phyloP scores from a whole-genome alignment of 2,888 invertebrate species.

The Gnatocerus cornutus region DNA sequence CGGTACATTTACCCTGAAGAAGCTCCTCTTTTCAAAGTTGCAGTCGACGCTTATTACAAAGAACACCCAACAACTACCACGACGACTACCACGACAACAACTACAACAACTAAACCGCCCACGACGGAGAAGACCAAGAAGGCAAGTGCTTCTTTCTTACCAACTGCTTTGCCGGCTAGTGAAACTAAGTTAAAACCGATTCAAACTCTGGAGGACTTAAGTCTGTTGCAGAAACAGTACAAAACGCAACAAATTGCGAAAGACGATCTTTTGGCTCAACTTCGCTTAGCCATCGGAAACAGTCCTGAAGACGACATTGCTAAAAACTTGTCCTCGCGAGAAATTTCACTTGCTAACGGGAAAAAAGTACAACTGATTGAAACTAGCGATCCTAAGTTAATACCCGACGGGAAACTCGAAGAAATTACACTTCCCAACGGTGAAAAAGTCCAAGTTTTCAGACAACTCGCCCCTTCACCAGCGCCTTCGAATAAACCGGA shows the following conservation, averaged over 20 bases:
- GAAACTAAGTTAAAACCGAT: slow-evolving; percentile 70
- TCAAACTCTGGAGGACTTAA: slow-evolving; percentile 67
- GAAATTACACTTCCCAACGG: slow-evolving; percentile 80
- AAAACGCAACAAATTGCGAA: slow-evolving; percentile 76
- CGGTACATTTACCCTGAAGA: slow-evolving; percentile 78
- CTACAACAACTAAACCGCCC: slow-evolving; percentile 77
- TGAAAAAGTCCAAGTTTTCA: slow-evolving; percentile 81
- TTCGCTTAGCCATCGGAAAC: slow-evolving; percentile 82
- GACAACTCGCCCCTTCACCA: slow-evolving; percentile 78
- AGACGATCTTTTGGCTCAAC: slow-evolving; percentile 83
- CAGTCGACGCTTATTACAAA: slow-evolving; percentile 79
- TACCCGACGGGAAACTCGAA: slow-evolving; percentile 58
- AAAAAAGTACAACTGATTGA: slow-evolving; percentile 82
- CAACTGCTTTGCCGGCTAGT: slow-evolving; percentile 74
- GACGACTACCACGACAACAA: slow-evolving; percentile 79
- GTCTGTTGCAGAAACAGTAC: slow-evolving; percentile 67
- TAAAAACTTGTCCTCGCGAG: slow-evolving; percentile 82
- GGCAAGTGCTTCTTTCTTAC: slow-evolving; percentile 60
- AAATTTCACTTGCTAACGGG: slow-evolving; percentile 83
- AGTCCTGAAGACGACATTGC: slow-evolving; percentile 77
- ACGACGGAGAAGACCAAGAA: slow-evolving; percentile 67
- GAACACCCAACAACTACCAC: slow-evolving; percentile 82
- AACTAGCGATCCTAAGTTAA: slow-evolving; percentile 58
- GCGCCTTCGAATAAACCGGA: slow-evolving; percentile 72
- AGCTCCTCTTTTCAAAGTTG: slow-evolving; percentile 77